Percentiles rank a stretch among this genome's conserved stretches.
phyloP scores from a whole-genome alignment of 1,140 invertebrate species.

The Drosophila kurseongensis region DNA sequence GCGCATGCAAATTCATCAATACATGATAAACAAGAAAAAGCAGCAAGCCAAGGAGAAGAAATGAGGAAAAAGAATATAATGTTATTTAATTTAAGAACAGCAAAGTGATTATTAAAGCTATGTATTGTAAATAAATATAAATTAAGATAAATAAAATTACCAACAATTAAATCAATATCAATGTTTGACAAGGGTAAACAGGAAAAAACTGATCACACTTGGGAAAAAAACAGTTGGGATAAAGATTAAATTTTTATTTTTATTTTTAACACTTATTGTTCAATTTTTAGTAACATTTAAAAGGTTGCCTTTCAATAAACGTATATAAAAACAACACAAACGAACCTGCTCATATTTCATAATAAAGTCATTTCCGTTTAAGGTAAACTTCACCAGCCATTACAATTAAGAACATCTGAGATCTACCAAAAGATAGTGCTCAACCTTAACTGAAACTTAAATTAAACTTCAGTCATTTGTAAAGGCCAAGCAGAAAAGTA shows the following conservation, averaged over 20 bases:
- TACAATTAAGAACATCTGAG: constrained; percentile 1
- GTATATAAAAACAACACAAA: too few species aligned
- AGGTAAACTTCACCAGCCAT: background rate
- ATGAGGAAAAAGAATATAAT: background rate
- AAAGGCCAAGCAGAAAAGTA: background rate
- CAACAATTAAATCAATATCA: background rate
- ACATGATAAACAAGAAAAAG: constrained; percentile 45
- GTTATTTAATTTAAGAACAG: constrained; percentile 15
- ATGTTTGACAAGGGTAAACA: too few species aligned
- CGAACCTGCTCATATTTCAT: background rate
- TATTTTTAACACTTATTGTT: too few species aligned
- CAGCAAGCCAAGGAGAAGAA: background rate
- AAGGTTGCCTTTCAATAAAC: too few species aligned
- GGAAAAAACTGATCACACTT: too few species aligned
- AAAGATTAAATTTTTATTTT: background rate
- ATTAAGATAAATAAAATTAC: constrained; percentile 1
- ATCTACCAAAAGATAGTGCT: constrained; percentile 8
- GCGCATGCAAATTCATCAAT: constrained; percentile 50
- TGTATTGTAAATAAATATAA: background rate
- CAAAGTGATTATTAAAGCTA: constrained; percentile 30
- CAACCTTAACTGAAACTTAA: constrained; percentile 16
- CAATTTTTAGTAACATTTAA: background rate
- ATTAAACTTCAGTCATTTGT: constrained; percentile 46
- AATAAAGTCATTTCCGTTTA: background rate
- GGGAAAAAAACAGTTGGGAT: too few species aligned